phyloP scores from a whole-genome alignment of 2,888 invertebrate genomes.

The Oxyteleia sp. region DNA sequence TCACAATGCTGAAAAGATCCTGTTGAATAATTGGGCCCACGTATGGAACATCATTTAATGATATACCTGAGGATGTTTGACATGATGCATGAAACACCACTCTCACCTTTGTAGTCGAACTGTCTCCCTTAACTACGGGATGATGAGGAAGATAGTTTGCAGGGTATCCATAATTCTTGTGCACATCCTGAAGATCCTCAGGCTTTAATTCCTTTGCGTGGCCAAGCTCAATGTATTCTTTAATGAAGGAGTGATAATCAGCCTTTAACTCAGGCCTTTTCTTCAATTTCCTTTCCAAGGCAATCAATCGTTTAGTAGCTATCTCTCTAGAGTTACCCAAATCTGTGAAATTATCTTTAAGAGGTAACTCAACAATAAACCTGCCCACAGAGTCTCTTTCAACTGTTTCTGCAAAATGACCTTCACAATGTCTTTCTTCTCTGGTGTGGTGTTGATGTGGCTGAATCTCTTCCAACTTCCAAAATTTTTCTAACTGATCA shows the following conservation, averaged over 20 bases:
- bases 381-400: slow-evolving; percentile 40
- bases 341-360: slow-evolving; percentile 11
- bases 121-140: slow-evolving; percentile 72
- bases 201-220: slow-evolving; percentile 2
- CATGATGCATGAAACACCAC: slow-evolving; percentile 80
- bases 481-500: slow-evolving; percentile 42
- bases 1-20: slow-evolving; percentile 48
- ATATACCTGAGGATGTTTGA: slow-evolving; percentile 64
- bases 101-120: slow-evolving; percentile 76
- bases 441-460: slow-evolving; percentile 4
- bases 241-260: not conserved
- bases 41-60: slow-evolving; percentile 76
- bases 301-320: not conserved
- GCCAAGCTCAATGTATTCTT: not conserved
- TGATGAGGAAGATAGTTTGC: slow-evolving; percentile 78
- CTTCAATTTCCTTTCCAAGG: not conserved
- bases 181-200: no score
- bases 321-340: not conserved
- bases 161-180: not conserved
- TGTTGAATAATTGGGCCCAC: slow-evolving; percentile 74
- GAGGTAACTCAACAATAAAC: slow-evolving; percentile 55
- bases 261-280: not conserved
- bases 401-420: slow-evolving; percentile 9
- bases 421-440: slow-evolving; percentile 25
- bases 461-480: slow-evolving; percentile 41